Percentiles rank a stretch among this genome's conserved stretches.
Conservation (phyloP, 2,797 vertebrate genomes). For the Philypnodon macrostomus region DNA sequence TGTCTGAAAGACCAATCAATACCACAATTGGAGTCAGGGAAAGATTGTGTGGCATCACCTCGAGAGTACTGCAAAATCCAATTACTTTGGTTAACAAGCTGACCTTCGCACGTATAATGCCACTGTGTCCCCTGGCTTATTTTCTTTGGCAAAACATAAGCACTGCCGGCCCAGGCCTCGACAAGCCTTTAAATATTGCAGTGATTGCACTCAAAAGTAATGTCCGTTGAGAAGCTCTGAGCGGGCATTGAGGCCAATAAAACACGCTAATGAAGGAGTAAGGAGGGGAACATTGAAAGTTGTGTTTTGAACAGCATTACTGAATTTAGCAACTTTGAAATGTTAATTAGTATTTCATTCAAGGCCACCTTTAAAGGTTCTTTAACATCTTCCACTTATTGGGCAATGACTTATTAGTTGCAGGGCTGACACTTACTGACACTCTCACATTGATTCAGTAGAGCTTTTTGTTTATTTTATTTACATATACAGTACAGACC, state of each 20-base stretch:
- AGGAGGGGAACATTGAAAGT: slow-evolving; percentile 11
- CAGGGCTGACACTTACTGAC: too few species aligned
- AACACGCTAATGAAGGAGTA: slow-evolving; percentile 35
- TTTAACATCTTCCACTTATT: too few species aligned
- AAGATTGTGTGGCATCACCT: slow-evolving; percentile 53
- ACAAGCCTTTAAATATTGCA: slow-evolving; percentile 64
- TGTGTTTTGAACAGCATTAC: background rate
- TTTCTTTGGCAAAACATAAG: slow-evolving; percentile 65
- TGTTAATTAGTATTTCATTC: too few species aligned
- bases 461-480: too few species aligned
- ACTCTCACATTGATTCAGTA: too few species aligned
- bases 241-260: slow-evolving; percentile 29
- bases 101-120: slow-evolving; percentile 81
- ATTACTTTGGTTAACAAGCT: slow-evolving; percentile 88
- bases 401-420: background rate
- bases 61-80: slow-evolving; percentile 82
- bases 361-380: too few species aligned
- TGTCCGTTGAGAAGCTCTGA: slow-evolving; percentile 44
- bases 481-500: background rate
- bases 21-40: slow-evolving; percentile 53
- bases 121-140: slow-evolving; percentile 75
- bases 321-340: background rate
- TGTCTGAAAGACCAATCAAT: slow-evolving; percentile 64
- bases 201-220: slow-evolving; percentile 63
- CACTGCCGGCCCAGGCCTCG: slow-evolving; percentile 52